phyloP scores from a whole-genome alignment of 2,888 invertebrate species.

The Leucania comma region DNA sequence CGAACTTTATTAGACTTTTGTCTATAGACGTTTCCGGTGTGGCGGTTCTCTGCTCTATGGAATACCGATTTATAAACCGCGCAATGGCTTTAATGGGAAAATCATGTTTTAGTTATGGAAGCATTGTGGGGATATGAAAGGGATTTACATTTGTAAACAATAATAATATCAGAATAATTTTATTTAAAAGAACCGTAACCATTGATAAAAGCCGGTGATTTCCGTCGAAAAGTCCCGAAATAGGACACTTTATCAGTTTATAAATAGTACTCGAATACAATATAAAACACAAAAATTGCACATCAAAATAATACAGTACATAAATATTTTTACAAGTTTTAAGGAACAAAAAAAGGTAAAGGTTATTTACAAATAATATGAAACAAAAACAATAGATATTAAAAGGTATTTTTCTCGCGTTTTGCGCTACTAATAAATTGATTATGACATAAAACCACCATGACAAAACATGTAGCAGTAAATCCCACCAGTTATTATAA shows the following conservation, averaged over 20 bases:
- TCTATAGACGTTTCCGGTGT: background rate
- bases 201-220: background rate
- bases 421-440: slow-evolving; percentile 2
- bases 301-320: slow-evolving; percentile 27
- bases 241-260: slow-evolving; percentile 3
- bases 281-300: slow-evolving; percentile 3
- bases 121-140: background rate
- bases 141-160: background rate
- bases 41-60: background rate
- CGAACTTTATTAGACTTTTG: background rate
- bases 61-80: slow-evolving; percentile 8
- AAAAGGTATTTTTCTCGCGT: background rate
- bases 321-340: slow-evolving; percentile 1
- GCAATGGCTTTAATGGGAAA: slow-evolving; percentile 17
- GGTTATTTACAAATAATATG: slow-evolving; percentile 41
- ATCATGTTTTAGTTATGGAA: slow-evolving; percentile 10
- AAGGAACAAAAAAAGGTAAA: slow-evolving; percentile 2
- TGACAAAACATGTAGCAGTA: background rate
- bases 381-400: slow-evolving; percentile 6
- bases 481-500: background rate
- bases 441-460: background rate
- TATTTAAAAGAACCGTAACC: slow-evolving; percentile 11
- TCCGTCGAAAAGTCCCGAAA: background rate
- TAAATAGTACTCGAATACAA: background rate
- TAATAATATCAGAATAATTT: background rate